Percentiles rank a stretch among this genome's conserved stretches.
Conservation (phyloP, 2,888 invertebrate species). For the Octonoba sinensis region DNA sequence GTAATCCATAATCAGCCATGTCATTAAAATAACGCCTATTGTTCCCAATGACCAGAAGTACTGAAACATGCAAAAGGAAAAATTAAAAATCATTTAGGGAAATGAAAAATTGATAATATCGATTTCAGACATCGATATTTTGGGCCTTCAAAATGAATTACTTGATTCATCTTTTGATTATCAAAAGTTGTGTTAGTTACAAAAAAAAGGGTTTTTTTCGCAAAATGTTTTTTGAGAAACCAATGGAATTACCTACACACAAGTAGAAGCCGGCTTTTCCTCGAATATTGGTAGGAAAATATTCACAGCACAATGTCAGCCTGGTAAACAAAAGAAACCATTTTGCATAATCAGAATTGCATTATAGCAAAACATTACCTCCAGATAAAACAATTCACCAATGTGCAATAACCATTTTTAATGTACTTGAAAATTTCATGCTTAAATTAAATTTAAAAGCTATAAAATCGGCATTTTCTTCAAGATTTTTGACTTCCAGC, state of each 20-base stretch:
- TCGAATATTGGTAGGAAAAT: constrained; percentile 23
- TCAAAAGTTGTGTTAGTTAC: neutral
- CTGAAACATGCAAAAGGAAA: neutral
- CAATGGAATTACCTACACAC: constrained; percentile 32
- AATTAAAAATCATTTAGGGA: neutral
- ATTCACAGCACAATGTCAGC: constrained; percentile 30
- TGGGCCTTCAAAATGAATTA: neutral
- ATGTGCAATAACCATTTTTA: no score
- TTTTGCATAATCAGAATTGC: no score
- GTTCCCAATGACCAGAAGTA: constrained; percentile 37
- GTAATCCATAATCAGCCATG: constrained; percentile 32
- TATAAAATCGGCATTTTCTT: no score
- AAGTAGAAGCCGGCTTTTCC: constrained; percentile 41
- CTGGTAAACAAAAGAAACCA: constrained; percentile 8
- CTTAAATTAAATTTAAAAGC: no score
- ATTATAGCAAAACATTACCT: no score
- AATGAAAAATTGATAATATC: neutral
- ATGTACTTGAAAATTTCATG: no score
- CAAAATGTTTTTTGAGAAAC: neutral
- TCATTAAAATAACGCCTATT: constrained; percentile 1
- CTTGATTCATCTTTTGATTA: no score
- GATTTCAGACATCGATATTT: neutral
- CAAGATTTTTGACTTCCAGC: no score
- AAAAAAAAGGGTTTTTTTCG: neutral
- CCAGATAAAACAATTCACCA: no score